phyloP scores from a whole-genome alignment of 2,888 invertebrate genomes.

The Flexamia atlantica region DNA sequence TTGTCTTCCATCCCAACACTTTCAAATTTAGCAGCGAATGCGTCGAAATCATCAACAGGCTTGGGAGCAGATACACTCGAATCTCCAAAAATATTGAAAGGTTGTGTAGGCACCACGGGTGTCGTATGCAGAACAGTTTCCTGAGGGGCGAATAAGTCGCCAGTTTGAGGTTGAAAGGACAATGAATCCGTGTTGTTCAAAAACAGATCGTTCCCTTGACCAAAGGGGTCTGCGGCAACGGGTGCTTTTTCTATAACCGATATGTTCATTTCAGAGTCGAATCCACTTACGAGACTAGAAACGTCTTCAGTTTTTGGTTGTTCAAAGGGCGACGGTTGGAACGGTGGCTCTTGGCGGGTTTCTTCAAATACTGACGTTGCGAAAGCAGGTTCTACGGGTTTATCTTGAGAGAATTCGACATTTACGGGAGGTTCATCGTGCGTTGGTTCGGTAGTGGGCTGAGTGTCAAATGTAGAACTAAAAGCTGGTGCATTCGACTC shows the following conservation, averaged over 20 bases:
- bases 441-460: background rate
- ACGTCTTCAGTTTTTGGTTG: conserved; percentile 67
- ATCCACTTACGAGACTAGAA: conserved; percentile 20
- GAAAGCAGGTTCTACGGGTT: background rate
- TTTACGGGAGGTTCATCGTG: background rate
- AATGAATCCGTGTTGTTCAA: conserved; percentile 28
- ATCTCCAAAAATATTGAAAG: conserved; percentile 65
- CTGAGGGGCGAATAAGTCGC: conserved; percentile 38
- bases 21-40: conserved; percentile 94
- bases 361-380: conserved; percentile 36
- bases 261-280: conserved; percentile 40
- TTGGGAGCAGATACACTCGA: conserved; percentile 32
- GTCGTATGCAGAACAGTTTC: conserved; percentile 38
- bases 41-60: conserved; percentile 85
- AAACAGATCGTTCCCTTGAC: conserved; percentile 36
- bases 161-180: conserved; percentile 51
- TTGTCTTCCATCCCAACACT: conserved; percentile 77
- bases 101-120: conserved; percentile 48
- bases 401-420: conserved; percentile 64
- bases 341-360: background rate
- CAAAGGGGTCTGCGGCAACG: conserved; percentile 22
- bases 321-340: conserved; percentile 68
- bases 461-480: conserved; percentile 32
- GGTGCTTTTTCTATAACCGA: conserved; percentile 30
- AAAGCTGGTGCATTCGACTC: conserved; percentile 28